Conservation (phyloP, 2,113 vertebrate species). For the Leptocoma aspasia region DNA sequence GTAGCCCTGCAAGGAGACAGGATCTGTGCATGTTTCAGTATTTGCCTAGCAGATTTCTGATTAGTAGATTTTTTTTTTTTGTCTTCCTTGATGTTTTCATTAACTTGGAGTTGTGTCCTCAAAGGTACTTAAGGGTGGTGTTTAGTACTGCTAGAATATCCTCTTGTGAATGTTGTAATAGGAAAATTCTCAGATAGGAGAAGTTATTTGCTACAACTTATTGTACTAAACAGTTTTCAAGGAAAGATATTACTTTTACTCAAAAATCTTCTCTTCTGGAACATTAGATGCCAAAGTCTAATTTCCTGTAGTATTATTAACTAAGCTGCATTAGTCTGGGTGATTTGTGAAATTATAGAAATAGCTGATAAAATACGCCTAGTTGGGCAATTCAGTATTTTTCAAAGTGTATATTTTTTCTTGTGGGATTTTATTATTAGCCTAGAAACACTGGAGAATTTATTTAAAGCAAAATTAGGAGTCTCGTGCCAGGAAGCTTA, state of each 20-base stretch:
- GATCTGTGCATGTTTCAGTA: background rate
- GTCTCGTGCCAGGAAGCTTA: background rate
- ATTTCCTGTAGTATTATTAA: background rate
- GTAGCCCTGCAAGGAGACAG: background rate
- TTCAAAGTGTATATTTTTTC: background rate
- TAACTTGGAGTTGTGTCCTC: background rate
- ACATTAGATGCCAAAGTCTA: background rate
- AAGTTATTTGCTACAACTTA: background rate
- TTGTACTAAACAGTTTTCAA: background rate
- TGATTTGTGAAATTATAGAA: background rate
- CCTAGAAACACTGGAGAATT: background rate
- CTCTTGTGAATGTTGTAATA: background rate
- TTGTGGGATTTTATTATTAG: background rate
- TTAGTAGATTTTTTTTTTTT: background rate
- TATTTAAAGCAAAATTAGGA: background rate
- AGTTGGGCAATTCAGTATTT: background rate
- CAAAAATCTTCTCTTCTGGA: background rate
- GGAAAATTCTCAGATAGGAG: background rate
- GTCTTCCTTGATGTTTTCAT: background rate
- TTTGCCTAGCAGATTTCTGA: background rate
- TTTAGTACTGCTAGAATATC: background rate
- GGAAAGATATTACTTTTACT: background rate
- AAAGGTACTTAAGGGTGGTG: background rate
- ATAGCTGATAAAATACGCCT: background rate
- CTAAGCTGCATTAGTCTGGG: background rate